A percentile compares a stretch with the other conserved stretches of the same genome.
phyloP scores from a whole-genome alignment of 2,113 vertebrate species.

The Prunella himalayana region DNA sequence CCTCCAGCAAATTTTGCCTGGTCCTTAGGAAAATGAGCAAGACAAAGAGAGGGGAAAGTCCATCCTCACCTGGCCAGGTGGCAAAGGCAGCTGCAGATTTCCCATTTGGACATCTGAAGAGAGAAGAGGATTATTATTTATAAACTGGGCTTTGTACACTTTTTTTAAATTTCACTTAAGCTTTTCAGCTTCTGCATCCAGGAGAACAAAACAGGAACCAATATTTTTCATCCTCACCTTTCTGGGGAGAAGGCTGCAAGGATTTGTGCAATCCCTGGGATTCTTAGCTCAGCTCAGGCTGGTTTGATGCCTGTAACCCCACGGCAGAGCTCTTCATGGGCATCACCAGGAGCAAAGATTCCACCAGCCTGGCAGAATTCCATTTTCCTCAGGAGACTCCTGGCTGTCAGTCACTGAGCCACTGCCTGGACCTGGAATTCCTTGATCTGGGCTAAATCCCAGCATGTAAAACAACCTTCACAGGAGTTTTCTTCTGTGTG shows the following conservation, averaged over 20 bases:
- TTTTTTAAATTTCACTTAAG: accelerated
- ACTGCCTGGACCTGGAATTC: background rate
- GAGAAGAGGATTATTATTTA: background rate
- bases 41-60: background rate
- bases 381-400: background rate
- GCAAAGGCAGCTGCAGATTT: background rate
- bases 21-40: background rate
- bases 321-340: background rate
- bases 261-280: background rate
- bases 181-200: background rate
- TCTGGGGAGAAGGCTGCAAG: background rate
- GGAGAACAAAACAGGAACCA: background rate
- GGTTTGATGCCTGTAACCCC: background rate
- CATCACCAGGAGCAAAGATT: background rate
- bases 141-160: accelerated
- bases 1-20: background rate
- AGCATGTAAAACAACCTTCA: background rate
- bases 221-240: background rate
- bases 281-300: background rate
- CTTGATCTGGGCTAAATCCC: background rate
- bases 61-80: background rate
- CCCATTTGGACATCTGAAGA: background rate
- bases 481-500: background rate
- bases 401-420: background rate
- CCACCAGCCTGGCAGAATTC: background rate